These are phyloP conservation scores for Lacerta bilineata DNA, from an alignment of 2,797 vertebrate genomes.

Conservation along the genomic window DNA sequence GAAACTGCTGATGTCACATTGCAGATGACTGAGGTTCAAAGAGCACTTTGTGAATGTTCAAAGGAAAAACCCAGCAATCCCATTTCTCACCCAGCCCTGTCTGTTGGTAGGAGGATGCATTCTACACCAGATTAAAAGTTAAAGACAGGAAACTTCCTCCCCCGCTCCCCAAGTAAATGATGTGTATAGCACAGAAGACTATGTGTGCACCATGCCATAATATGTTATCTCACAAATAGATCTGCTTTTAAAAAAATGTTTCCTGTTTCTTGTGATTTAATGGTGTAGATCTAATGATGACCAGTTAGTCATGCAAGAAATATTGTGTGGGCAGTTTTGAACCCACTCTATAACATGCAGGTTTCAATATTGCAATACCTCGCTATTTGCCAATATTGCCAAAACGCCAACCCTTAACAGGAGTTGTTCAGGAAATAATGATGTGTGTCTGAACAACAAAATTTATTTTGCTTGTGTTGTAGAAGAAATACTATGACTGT, in stretches of 20 bases:
- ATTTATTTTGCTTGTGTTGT: not conserved
- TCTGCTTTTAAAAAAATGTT: not conserved
- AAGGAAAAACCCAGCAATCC: not conserved
- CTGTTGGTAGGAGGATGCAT: not conserved
- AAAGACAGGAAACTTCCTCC: not conserved
- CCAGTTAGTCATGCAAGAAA: not conserved
- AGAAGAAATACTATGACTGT: conserved; percentile 1
- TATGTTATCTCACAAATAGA: not conserved
- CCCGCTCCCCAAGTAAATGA: not conserved
- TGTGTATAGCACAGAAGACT: not conserved
- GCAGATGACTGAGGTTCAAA: not conserved
- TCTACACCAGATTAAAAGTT: not conserved
- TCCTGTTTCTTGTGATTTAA: not conserved
- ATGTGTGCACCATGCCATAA: not conserved
- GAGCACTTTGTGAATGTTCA: not conserved
- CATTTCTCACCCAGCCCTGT: not conserved
- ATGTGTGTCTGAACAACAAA: not conserved
- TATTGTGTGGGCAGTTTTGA: not conserved
- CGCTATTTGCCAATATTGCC: not conserved
- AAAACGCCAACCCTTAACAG: not conserved
- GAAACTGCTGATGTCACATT: not conserved
- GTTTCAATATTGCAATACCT: not conserved
- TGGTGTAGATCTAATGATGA: not conserved
- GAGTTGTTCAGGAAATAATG: not conserved
- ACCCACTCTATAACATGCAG: not conserved